Base-by-base conservation (phyloP, 2,797 vertebrate genomes). In the Silurus aristotelis region DNA sequence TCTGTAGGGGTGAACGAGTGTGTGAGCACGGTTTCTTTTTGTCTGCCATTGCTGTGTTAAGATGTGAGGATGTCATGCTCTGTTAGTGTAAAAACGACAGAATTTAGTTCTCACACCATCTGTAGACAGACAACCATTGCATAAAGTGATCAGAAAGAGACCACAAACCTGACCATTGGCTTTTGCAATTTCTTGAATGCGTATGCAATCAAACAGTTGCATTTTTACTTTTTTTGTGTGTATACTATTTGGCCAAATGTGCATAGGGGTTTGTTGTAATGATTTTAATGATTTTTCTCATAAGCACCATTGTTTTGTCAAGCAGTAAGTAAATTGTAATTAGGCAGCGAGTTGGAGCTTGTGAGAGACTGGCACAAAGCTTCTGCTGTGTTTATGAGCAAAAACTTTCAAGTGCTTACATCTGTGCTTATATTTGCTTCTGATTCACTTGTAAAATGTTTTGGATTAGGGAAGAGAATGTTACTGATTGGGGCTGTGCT, bases 1-100 rank as follows among this genome's bases (percentile, higher is more conserved):
- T 63, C 64, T n/a, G 38, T 31, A 71, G 66, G 81, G 75, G 75
- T 27, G 66, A 86, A 22, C 10, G 46, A 48, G 20, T 38, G 25
- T 83, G 85, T n/a, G 58, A 86, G 76, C 9, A 52, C 17, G 46
- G 67, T 73, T 66, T 25, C 7, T 48, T 52, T 82, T 27, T 63
- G 61, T 61, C 58, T 83, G 12, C 31, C 31, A 12, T 25, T 19
- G 15, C 22, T 20, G 2, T 81, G 64, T 55, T 66, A 31, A 60
- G 19, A 82, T 58, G 27, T 58, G 52, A 71, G 55, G 46, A 17
- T 68, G 10, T 67, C 17, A 14, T 55, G 67, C 48, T 68, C 17
- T 25, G n/a, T 66, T 66, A 20, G 46, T 20, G n/a, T 27, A 19
- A 80, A 64, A 48, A 80, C 46, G 43, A 80, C 22, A 48, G 14